Evolutionary conservation across 2,888 invertebrate species (phyloP), one percentile per base, ranked within the genome.

Genomic region (Agrotis segetum): DNA sequence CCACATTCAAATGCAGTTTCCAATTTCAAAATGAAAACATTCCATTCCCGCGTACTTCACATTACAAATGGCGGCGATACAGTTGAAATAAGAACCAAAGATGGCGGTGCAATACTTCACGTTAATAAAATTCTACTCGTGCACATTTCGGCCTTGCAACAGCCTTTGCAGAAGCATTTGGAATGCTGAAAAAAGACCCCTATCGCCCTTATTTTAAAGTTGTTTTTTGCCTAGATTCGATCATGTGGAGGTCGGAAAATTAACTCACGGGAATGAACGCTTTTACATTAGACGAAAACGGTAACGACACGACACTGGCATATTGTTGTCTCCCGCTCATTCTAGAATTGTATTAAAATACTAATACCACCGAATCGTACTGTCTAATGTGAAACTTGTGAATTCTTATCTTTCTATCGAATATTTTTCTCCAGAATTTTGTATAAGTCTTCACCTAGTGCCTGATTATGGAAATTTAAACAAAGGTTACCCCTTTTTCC

Each of bases 41-140:
- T 67, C 60, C 59, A 49, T 59, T 75, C 71, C 67, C 67, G 59
- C 75, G 55, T 49, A 63, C 75, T 59, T 58, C 47, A 53, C 7
- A 29, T 79, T 75, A 67, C 53, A 60, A 79, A 75, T 75, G 56
- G 71, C 79, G 71, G 71, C 59, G 14, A 60, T 34, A 49, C 29
- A 19, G 46, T 70, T 66, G 58, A 60, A 67, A 74, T 56, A 63
- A 60, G 53, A 77, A 60, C n/a, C 47, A 52, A 77, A 63, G 62
- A 72, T 72, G 53, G 59, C 67, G 34, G 19, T 52, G 55, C 47
- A 63, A 44, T 56, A 40, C 14, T 16, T 62, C 58, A 49, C 49
- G n/a, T 67, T 40, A 40, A 11, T 40, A 40, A 21, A 24, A 40
- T 56, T 60, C n/a, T n/a, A 46, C 21, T 60, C 34, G 49, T 61